Evolutionary conservation across 53 echinoderm and acorn worm species (phyloP).

Genomic region (Luidia sarsii): DNA sequence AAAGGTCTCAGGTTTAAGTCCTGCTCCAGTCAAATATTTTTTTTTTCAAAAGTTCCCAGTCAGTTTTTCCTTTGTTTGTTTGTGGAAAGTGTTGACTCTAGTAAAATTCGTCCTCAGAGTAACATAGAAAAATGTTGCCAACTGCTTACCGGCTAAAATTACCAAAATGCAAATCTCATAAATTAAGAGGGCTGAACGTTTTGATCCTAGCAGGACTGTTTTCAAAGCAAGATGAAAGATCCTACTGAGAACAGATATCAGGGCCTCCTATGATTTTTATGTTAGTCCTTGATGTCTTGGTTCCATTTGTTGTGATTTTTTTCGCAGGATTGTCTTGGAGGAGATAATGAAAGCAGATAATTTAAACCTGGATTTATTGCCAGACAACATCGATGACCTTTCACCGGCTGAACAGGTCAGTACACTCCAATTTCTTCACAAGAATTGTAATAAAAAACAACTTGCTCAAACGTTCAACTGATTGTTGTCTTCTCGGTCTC

Average conservation of each 20-base stretch:
- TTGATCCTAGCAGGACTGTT: no score
- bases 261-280: background rate
- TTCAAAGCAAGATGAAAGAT: background rate
- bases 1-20: no score
- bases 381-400: slow-evolving; percentile 37
- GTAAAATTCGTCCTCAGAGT: background rate
- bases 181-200: no score
- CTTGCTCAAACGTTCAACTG: background rate
- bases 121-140: no score
- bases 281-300: no score
- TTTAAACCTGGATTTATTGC: slow-evolving; percentile 47
- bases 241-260: background rate
- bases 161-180: no score
- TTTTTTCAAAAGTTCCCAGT: no score
- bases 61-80: background rate
- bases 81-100: background rate
- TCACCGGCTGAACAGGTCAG: slow-evolving; percentile 67
- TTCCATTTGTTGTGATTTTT: background rate
- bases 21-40: no score
- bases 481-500: background rate
- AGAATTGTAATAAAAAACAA: background rate
- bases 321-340: slow-evolving; percentile 67
- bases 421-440: background rate
- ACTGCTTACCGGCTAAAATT: no score
- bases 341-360: slow-evolving; percentile 79